Evolutionary conservation across 2,888 invertebrate genomes (phyloP), one percentile per base, ranked within the genome.

Genomic region (Chaitophorus viminalis): DNA sequence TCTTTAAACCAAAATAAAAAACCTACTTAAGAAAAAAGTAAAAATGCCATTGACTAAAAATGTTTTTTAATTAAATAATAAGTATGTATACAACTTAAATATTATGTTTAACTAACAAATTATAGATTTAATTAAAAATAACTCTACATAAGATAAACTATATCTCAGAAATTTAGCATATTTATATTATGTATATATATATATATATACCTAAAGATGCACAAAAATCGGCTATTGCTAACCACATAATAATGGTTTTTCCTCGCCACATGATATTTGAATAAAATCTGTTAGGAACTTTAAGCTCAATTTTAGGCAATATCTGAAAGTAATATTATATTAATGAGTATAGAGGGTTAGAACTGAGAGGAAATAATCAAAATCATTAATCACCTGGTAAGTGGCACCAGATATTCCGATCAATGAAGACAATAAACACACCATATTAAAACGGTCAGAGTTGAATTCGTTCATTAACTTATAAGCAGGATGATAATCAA

Each of bases 141-240:
- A 36, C 36, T 36, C 3, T 36, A 36, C 6, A 36, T 6, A 36
- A 46, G 14, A 46, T 46, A 46, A 46, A 14, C 3, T 46, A 46
- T 46, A 11, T 46, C 14, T 46, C 11, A 46, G 46, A 46, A 46
- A 11, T 46, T 46, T 0, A 5, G 36, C 6, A 36, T n/a, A n/a
- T n/a, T n/a, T n/a, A n/a, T n/a, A n/a, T n/a, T n/a, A n/a, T n/a
- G n/a, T 46, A 14, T 46, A 14, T 11, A 46, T 46, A 14, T 14
- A 14, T 46, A 14, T 14, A 14, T 25, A 88, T 92, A 95, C 96
- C 96, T 91, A 95, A 91, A 76, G 96, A 94, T 88, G 96, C 96
- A 89, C 96, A 91, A 60, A 96, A 93, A 92, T 96, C 96, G 70
- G 96, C 95, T 77, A 95, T 92, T 11, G 96, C 96, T 87, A 96